These are phyloP conservation scores for Osedax frankpressi DNA, from an alignment of 2,888 invertebrate species.

Conservation along the genomic window DNA sequence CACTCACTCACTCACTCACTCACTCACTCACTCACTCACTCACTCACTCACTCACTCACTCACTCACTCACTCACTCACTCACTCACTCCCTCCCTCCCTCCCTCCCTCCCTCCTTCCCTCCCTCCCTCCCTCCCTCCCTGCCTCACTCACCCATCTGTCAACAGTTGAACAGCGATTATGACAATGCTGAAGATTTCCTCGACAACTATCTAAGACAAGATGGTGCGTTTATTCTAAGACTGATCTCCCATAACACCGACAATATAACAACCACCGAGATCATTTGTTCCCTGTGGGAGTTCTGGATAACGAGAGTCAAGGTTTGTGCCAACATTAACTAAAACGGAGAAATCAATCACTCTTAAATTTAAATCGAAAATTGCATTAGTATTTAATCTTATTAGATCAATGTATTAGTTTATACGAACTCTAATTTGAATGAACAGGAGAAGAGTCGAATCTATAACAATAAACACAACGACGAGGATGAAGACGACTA, in stretches of 20 bases:
- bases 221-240: constrained; percentile 42
- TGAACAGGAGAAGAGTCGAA: background rate
- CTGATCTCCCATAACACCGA: constrained; percentile 43
- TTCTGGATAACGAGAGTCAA: constrained; percentile 30
- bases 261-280: constrained; percentile 40
- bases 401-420: no score
- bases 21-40: constrained; percentile 8
- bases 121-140: background rate
- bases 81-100: no score
- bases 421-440: no score
- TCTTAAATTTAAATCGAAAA: no score
- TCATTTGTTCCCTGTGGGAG: constrained; percentile 40
- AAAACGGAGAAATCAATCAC: no score
- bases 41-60: background rate
- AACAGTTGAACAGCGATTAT: constrained; percentile 1
- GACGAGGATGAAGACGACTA: background rate
- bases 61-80: background rate
- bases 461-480: background rate
- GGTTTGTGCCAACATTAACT: no score
- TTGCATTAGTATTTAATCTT: no score
- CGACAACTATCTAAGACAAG: constrained; percentile 40
- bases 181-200: constrained; percentile 30
- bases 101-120: background rate
- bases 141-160: background rate
- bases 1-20: constrained; percentile 10